Evolutionary conservation across 2,113 vertebrate species (phyloP).

Genomic region (Cairina moschata): DNA sequence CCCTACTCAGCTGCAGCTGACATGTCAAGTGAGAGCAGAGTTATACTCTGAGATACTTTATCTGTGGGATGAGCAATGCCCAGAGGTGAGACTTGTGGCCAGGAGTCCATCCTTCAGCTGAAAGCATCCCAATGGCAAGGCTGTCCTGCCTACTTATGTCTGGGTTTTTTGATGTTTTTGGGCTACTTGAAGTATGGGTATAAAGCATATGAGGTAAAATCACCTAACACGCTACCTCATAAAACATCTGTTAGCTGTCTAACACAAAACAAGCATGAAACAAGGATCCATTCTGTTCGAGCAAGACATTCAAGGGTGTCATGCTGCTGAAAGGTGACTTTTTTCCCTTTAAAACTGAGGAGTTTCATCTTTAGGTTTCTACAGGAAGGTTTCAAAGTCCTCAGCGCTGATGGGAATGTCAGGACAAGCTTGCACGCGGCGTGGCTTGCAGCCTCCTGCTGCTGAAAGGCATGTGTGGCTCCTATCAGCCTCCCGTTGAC

Average conservation of each 20-base stretch:
- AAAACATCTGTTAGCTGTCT: background rate
- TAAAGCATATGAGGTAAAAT: background rate
- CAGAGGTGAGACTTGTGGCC: background rate
- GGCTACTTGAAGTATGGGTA: background rate
- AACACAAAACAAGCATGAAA: background rate
- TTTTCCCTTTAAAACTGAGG: background rate
- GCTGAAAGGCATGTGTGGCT: background rate
- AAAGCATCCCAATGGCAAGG: background rate
- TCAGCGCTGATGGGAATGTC: background rate
- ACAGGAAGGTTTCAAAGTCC: background rate
- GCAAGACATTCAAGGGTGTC: background rate
- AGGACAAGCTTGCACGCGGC: background rate
- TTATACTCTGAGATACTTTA: background rate
- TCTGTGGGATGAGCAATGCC: background rate
- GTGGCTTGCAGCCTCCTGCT: background rate
- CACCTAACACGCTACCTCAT: background rate
- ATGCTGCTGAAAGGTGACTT: background rate
- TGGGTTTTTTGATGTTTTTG: background rate
- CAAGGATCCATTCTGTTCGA: background rate
- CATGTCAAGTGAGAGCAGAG: background rate
- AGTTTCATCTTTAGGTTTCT: background rate
- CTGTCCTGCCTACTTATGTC: background rate
- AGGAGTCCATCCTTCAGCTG: background rate
- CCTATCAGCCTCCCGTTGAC: background rate
- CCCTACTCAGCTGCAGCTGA: background rate